phyloP scores from a whole-genome alignment of 2,113 vertebrate species.

The Platichthys flesus region DNA sequence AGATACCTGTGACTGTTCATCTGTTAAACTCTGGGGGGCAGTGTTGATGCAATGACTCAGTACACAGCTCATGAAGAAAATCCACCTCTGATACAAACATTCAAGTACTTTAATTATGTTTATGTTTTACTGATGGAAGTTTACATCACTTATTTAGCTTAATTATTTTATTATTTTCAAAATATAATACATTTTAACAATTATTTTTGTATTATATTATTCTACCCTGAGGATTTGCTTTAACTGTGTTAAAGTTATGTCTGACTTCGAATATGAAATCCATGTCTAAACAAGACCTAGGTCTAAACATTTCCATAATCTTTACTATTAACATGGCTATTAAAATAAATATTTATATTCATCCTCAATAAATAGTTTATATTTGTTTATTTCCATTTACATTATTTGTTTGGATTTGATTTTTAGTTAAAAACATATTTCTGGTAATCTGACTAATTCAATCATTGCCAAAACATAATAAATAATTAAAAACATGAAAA shows the following conservation, averaged over 20 bases:
- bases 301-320: background rate
- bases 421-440: background rate
- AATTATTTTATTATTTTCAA: too few species aligned
- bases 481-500: background rate
- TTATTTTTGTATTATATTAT: too few species aligned
- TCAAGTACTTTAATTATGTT: background rate
- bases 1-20: conserved; percentile 11
- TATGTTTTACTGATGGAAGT: background rate
- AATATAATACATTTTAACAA: too few species aligned
- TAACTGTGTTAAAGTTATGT: too few species aligned
- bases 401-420: background rate
- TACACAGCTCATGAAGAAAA: background rate
- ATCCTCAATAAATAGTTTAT: background rate
- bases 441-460: background rate
- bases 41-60: conserved; percentile 71
- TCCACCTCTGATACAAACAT: background rate
- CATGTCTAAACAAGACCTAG: background rate
- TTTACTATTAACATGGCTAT: background rate
- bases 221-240: background rate
- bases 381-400: background rate
- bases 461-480: background rate
- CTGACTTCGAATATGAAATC: background rate
- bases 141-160: background rate
- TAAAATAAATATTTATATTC: background rate
- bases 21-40: conserved; percentile 75